Evolutionary conservation across 1,140 invertebrate species (phyloP).

Genomic region (Diabrotica virgifera): DNA sequence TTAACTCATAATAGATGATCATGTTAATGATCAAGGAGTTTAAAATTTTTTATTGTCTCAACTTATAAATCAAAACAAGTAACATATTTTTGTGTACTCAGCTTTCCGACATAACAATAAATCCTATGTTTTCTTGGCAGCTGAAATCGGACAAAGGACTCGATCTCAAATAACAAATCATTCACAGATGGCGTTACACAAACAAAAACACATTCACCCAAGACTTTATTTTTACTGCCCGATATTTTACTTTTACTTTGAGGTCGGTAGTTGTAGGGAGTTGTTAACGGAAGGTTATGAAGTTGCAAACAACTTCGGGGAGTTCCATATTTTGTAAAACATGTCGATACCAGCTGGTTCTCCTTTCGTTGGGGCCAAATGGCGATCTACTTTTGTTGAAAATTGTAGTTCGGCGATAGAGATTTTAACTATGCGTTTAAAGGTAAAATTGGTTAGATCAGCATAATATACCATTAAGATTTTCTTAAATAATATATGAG

Average conservation of each 20-base stretch:
- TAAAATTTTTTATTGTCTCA: too few relatives aligned
- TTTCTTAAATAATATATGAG: too few relatives aligned
- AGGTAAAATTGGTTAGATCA: neutral
- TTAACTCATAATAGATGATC: too few relatives aligned
- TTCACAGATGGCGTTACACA: slow-evolving; percentile 11
- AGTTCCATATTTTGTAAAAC: slow-evolving; percentile 13
- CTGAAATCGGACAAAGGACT: too few relatives aligned
- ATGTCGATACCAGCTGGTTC: slow-evolving; percentile 15
- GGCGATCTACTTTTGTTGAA: slow-evolving; percentile 16
- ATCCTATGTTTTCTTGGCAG: too few relatives aligned
- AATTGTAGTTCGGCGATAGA: neutral
- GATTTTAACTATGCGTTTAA: neutral
- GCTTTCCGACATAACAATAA: too few relatives aligned
- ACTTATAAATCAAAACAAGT: too few relatives aligned
- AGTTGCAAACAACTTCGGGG: slow-evolving; percentile 16
- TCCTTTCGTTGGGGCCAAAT: neutral
- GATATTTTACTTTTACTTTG: slow-evolving; percentile 13
- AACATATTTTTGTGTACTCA: too few relatives aligned
- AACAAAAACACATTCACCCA: neutral
- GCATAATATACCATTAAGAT: too few relatives aligned
- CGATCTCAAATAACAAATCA: slow-evolving; percentile 6
- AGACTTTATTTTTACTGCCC: slow-evolving; percentile 6
- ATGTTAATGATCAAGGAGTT: too few relatives aligned
- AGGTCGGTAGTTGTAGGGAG: slow-evolving; percentile 5
- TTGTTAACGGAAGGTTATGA: slow-evolving; percentile 15